A percentile compares a stretch with the other conserved stretches of the same genome.
phyloP scores from a whole-genome alignment of 2,888 invertebrate species.

The Philhelius pedissequus region DNA sequence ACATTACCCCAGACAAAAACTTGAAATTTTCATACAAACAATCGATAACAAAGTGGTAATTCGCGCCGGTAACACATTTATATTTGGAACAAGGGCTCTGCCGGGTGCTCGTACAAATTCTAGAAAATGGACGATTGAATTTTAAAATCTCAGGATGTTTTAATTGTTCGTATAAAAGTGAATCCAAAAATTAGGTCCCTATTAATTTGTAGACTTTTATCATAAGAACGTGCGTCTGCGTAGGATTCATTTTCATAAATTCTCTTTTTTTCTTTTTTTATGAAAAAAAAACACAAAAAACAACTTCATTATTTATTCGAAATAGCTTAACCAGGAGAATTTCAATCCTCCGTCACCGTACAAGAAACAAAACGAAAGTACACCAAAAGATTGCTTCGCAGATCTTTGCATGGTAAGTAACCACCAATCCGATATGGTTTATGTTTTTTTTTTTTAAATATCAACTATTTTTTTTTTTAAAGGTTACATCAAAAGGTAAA shows the following conservation, averaged over 20 bases:
- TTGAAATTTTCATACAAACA: too few species aligned
- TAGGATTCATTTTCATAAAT: conserved; percentile 25
- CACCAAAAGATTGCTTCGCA: conserved; percentile 75
- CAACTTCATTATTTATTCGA: conserved; percentile 45
- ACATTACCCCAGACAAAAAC: too few species aligned
- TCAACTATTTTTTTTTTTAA: neutral
- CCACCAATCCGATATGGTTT: neutral
- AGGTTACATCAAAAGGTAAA: conserved; percentile 90
- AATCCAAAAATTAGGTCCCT: neutral
- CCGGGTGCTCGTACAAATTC: too few species aligned
- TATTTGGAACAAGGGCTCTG: too few species aligned
- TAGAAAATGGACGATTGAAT: too few species aligned
- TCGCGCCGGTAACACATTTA: too few species aligned
- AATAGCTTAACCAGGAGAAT: conserved; percentile 76
- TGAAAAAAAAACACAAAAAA: conserved; percentile 24
- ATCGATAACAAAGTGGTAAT: too few species aligned
- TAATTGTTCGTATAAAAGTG: too few species aligned
- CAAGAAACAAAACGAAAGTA: conserved; percentile 72
- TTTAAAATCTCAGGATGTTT: too few species aligned
- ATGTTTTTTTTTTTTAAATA: neutral
- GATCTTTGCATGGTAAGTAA: conserved; percentile 73
- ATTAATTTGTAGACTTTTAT: neutral
- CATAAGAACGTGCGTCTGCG: neutral
- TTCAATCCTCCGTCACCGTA: conserved; percentile 74
- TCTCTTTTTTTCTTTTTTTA: conserved; percentile 14